Evolutionary conservation across 2,888 invertebrate genomes (phyloP), one percentile per base, ranked within the genome.

Genomic region (Drosophila acutilabella): DNA sequence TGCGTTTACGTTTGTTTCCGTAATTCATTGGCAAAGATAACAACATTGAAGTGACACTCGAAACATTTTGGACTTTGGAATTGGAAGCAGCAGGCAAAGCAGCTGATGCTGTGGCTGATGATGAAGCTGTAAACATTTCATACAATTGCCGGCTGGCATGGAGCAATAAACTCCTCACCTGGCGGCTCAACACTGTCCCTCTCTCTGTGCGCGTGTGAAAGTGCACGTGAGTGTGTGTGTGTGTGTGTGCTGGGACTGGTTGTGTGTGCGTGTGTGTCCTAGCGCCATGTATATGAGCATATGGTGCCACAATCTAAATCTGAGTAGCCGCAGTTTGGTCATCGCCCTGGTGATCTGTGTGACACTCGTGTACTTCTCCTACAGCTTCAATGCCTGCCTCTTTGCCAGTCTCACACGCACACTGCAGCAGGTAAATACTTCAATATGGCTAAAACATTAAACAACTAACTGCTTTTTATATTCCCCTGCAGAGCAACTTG

Each of bases 371-470:
- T 94, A 94, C 84, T 92, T 94, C 71, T 93, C 94, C n/a, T 94
- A 94, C 81, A 93, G 93, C 50, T 94, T 94, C 86, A 94, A 94
- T 89, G 93, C 94, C 47, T 94, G 94, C 88, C 90, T 94, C 53
- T 92, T 94, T 60, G 92, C 93, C 53, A 94, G 93, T 83, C 92
- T 94, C 72, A 93, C 93, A 72, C 93, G 93, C 89, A 93, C 93
- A 51, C 89, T 94, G 72, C 93, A 93, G 88, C 93, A 93, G 92
- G 94, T 94, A 53, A 74, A 69, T 51, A n/a, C 41, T 8, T 1
- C 13, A 8, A 33, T 36, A 40, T 23, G 11, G n/a, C 13, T 13
- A 60, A 33, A 16, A 13, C 14, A 2, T 16, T 89, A 92, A 23
- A 4, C 33, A 10, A 13, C 33, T 20, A 5, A 1, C 13, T n/a